Base-by-base conservation (phyloP, 2,797 vertebrate genomes). In the Melanotaenia pygmaea region DNA sequence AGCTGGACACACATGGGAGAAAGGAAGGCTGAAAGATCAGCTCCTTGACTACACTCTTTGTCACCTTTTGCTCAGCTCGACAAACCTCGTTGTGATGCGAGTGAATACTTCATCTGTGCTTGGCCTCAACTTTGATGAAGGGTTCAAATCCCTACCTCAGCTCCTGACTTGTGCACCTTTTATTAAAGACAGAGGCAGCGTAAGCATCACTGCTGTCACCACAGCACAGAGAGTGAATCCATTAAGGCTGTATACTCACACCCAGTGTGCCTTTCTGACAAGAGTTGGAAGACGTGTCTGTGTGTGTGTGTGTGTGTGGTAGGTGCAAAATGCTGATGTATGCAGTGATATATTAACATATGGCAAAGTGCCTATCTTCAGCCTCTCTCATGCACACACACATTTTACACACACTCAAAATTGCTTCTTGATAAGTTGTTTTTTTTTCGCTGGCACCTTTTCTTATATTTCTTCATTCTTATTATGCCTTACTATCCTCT, bases 261-360 rank as follows among this genome's bases (percentile, higher is more conserved):
- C 63, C 34, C 54, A 12, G 45, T 59, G 65, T 75, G 74, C 61
- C 34, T 74, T 68, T 63, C 58, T 76, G 35, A 77, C 74, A 64
- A 63, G 50, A 76, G 28, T 70, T 86, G 59, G 70, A 76, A 66
- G 59, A 14, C 13, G 38, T 14, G 37, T 11, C 1, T 37, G 35
- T 26, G 13, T 38, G 57, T 26, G 11, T 22, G 56, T 76, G 69
- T 64, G 59, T 74, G 64, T 76, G 4, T 26, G 14, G 71, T 32
- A 58, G 79, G 51, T 76, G 76, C 68, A 83, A 90, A 89, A 78
- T 90, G 88, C 86, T 90, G 86, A 91, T 82, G 83, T 81, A 78
- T 69, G 77, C 85, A 80, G 53, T 64, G 62, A 77, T 76, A 80
- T 68, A 65, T 57, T 80, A 84, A 84, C 86, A 90, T 84, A 84